A percentile compares a stretch with the other conserved stretches of the same genome.
These are phyloP conservation scores for Emys orbicularis DNA, from an alignment of 2,797 vertebrate species.

Conservation along the genomic window DNA sequence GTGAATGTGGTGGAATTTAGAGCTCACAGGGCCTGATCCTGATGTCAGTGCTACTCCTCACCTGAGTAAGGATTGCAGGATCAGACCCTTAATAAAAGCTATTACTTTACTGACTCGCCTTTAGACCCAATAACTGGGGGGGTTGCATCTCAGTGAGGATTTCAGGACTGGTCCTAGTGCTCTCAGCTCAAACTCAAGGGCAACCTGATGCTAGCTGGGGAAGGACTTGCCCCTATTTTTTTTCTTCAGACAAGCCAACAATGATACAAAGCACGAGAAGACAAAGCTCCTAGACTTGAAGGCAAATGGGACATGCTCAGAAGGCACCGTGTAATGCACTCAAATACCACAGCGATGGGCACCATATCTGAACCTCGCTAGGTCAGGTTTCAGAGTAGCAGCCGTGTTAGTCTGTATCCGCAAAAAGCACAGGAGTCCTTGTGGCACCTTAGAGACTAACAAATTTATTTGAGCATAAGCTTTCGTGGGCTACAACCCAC, in stretches of 20 bases:
- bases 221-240: not conserved
- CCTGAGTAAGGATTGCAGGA: not conserved
- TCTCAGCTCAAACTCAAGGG: not conserved
- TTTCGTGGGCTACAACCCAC: no score
- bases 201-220: not conserved
- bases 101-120: not conserved
- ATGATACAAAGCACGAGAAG: accelerated
- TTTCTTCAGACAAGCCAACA: not conserved
- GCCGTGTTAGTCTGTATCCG: no score
- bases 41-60: not conserved
- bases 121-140: not conserved
- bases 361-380: not conserved
- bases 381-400: no score
- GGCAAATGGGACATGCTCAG: not conserved
- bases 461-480: no score
- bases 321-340: not conserved
- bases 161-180: not conserved
- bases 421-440: no score
- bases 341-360: not conserved
- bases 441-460: no score
- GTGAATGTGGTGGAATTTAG: not conserved
- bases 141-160: not conserved
- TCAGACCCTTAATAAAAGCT: not conserved
- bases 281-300: not conserved
- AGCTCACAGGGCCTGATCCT: not conserved